Base-by-base conservation (phyloP, 2,113 vertebrate genomes). In the Psettodes erumei region DNA sequence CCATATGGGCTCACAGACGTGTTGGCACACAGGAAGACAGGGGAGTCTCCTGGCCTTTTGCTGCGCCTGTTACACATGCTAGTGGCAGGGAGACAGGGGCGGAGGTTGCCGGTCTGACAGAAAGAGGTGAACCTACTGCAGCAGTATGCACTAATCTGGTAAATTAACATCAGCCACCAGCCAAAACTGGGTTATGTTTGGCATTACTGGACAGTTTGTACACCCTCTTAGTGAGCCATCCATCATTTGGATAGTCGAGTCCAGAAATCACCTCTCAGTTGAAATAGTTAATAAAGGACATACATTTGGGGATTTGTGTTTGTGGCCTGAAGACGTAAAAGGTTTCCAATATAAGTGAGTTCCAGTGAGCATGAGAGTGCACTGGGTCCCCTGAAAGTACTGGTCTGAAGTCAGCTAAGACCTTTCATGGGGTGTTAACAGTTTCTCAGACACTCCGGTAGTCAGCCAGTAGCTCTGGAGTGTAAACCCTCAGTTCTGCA, bases 11-110 rank as follows among this genome's bases (percentile, higher is more conserved):
- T 50, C 64, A 62, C 56, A 59, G 50, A 75, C 66, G 53, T 93
- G 92, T 94, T 93, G 93, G 95, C 95, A 74, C 69, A 68, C 38
- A 64, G 33, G 53, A 40, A 63, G 62, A 75, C 76, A 71, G 40
- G 40, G 38, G 38, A 70, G 73, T 74, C 27, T 75, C 28, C 58
- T 73, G 77, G 59, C 61, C 55, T 83, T 74, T 64, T 84, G 78
- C 55, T 54, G 53, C 51, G 70, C 75, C 62, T 82, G 30, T 69
- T 72, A 53, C 38, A 68, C 56, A 55, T 79, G 59, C 93, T 90
- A 91, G 88, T 93, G 94, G 94, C 94, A 93, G 88, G 80, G 85
- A 77, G 37, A 56, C 51, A 43, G 54, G 51, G 18, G 6, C 23
- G 38, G 59, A 81, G 51, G 54, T 91, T 92, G 94, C 72, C 74